Evolutionary conservation across 92 coral and sea anemone genomes (phyloP), one percentile per base, ranked within the genome.

Genomic region (Metridium senile): DNA sequence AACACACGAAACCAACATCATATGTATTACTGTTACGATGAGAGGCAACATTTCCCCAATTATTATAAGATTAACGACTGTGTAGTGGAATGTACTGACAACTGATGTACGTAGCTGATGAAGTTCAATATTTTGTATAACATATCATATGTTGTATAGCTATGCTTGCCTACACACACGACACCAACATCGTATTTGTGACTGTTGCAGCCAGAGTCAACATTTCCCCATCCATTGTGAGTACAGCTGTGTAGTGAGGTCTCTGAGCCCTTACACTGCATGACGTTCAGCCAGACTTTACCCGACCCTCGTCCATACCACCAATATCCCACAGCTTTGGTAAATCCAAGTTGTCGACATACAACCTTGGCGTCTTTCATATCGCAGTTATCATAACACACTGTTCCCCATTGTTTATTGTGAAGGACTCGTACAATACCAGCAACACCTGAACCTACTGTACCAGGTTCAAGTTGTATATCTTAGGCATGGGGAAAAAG

Each of bases 161-260:
- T n/a, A n/a, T n/a, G n/a, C n/a, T n/a, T n/a, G n/a, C 49, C 49
- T 4, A 13, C 6, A 39, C 49, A 39, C 49, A 39, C 13, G 49
- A 39, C 49, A 39, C 49, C 49, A 39, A 39, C 49, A 39, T 39
- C 49, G 49, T 39, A 39, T 39, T 6, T 39, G 49, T 39, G 49
- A 4, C 13, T 39, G 49, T 39, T 39, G 49, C 49, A 39, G 8
- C 49, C 6, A 39, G 49, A 39, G 13, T 13, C 8, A 39, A 39
- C 49, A 39, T 13, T 39, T 39, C 49, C 49, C 49, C 49, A 39
- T 39, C 49, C 49, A 39, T 39, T 39, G 49, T 39, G 49, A 39
- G 49, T 39, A 13, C 49, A 65, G 70, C 70, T 65, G 6, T 27
- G 34, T 16, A 65, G 70, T 30, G 43, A 65, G 34, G 34, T 19